Percentiles rank a stretch among this genome's conserved stretches.
phyloP scores from a whole-genome alignment of 2,888 invertebrate species.

The Melolontha melolontha region DNA sequence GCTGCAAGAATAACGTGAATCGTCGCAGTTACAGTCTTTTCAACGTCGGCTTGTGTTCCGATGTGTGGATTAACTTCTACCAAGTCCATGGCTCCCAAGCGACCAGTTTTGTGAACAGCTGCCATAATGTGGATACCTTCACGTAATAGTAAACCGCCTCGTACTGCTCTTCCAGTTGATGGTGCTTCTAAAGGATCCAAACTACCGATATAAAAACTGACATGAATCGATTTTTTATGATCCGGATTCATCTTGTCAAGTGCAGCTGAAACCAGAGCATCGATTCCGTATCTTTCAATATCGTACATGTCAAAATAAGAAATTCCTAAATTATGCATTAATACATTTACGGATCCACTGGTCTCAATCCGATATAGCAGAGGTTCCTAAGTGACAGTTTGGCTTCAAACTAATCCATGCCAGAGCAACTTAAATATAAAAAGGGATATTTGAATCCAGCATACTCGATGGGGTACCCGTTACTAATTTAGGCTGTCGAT shows the following conservation, averaged over 20 bases:
- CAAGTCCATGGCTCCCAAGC: slow-evolving; percentile 84
- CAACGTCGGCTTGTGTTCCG: slow-evolving; percentile 76
- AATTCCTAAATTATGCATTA: slow-evolving; percentile 86
- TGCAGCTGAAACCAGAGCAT: slow-evolving; percentile 78
- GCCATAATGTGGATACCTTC: slow-evolving; percentile 88
- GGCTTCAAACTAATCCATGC: slow-evolving; percentile 85
- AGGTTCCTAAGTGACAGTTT: slow-evolving; percentile 72
- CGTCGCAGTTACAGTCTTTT: slow-evolving; percentile 80
- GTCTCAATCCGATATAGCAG: slow-evolving; percentile 85
- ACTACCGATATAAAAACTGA: slow-evolving; percentile 93
- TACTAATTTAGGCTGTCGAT: too few relatives aligned
- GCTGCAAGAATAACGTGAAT: slow-evolving; percentile 81
- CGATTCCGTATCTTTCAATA: slow-evolving; percentile 82
- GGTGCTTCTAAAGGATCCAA: slow-evolving; percentile 88
- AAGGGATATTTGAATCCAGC: too few relatives aligned
- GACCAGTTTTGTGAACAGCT: slow-evolving; percentile 77
- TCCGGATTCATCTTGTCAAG: slow-evolving; percentile 79
- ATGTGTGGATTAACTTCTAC: slow-evolving; percentile 93
- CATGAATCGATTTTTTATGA: slow-evolving; percentile 79
- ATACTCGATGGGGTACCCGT: too few relatives aligned
- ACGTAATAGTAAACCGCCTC: slow-evolving; percentile 85
- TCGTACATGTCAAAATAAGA: slow-evolving; percentile 88
- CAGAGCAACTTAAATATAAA: too few relatives aligned
- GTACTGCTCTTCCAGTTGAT: slow-evolving; percentile 88
- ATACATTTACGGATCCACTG: slow-evolving; percentile 84